phyloP scores from a whole-genome alignment of 1,140 invertebrate species.

The Orussus abietinus region DNA sequence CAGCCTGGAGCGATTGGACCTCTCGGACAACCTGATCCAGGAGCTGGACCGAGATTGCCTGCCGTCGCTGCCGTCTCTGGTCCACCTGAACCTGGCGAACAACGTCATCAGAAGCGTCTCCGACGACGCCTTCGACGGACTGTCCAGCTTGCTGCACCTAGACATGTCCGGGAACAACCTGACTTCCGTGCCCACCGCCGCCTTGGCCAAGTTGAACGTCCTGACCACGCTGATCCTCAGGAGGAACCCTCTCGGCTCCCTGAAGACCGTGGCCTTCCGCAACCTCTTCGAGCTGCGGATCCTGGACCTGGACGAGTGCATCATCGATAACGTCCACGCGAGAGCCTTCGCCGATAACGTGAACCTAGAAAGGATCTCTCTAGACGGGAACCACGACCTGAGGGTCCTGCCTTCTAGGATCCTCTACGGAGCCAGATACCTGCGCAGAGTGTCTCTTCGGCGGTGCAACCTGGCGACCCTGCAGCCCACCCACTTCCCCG shows the following conservation, averaged over 20 bases:
- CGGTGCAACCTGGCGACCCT: conserved; percentile 68
- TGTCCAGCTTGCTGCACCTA: conserved; percentile 66
- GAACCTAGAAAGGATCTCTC: conserved; percentile 70
- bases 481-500: conserved; percentile 74
- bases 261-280: conserved; percentile 72
- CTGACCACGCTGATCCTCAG: conserved; percentile 70
- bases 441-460: conserved; percentile 62
- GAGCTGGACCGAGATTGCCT: conserved; percentile 64
- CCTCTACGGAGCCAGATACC: conserved; percentile 71
- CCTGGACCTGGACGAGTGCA: conserved; percentile 67
- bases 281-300: conserved; percentile 73
- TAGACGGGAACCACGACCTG: conserved; percentile 73
- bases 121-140: conserved; percentile 63
- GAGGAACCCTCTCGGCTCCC: conserved; percentile 67
- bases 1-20: conserved; percentile 63
- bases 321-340: conserved; percentile 64
- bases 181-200: conserved; percentile 69
- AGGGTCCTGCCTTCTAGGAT: conserved; percentile 65
- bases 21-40: conserved; percentile 71
- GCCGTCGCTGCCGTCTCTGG: conserved; percentile 64
- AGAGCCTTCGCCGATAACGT: conserved; percentile 80
- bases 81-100: conserved; percentile 62
- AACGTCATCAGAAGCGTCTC: conserved; percentile 71
- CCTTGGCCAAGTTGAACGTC: conserved; percentile 70
- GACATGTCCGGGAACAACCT: conserved; percentile 80